Conservation (phyloP, 2,888 invertebrate genomes). For the Flexamia atlantica region DNA sequence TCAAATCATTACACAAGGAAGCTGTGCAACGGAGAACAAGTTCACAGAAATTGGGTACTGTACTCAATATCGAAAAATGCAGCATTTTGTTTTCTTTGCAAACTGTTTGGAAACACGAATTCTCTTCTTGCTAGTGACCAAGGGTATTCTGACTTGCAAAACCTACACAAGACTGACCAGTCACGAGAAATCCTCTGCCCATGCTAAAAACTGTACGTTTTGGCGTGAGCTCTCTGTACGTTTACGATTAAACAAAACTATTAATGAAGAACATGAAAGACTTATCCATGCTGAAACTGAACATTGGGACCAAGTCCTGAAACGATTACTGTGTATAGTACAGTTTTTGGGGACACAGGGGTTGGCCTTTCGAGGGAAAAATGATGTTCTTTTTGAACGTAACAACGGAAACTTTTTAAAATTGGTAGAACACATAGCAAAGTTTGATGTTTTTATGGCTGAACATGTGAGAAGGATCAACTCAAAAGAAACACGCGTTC, state of each 20-base stretch:
- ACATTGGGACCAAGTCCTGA: constrained; percentile 45
- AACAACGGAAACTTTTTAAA: constrained; percentile 51
- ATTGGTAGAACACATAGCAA: constrained; percentile 29
- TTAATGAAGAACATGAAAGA: constrained; percentile 31
- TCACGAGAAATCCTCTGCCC: constrained; percentile 13
- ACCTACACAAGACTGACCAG: neutral
- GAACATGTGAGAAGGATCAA: constrained; percentile 33
- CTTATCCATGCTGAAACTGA: neutral
- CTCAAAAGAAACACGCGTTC: constrained; percentile 1
- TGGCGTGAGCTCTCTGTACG: neutral
- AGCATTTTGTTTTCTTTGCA: constrained; percentile 28
- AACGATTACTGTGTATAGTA: constrained; percentile 23
- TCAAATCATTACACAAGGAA: constrained; percentile 2
- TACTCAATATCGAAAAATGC: constrained; percentile 36
- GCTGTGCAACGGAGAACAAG: constrained; percentile 12
- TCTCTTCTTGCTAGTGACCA: no score
- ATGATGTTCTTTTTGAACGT: constrained; percentile 38
- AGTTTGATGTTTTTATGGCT: constrained; percentile 37
- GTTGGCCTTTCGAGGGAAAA: constrained; percentile 26
- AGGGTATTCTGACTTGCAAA: constrained; percentile 25
- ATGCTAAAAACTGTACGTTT: neutral
- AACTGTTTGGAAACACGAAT: no score
- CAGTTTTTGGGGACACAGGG: constrained; percentile 41
- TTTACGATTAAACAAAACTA: constrained; percentile 21
- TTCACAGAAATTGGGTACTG: neutral